Evolutionary conservation across 2,797 vertebrate genomes (phyloP).

Genomic region (Ctenopoma multispine): DNA sequence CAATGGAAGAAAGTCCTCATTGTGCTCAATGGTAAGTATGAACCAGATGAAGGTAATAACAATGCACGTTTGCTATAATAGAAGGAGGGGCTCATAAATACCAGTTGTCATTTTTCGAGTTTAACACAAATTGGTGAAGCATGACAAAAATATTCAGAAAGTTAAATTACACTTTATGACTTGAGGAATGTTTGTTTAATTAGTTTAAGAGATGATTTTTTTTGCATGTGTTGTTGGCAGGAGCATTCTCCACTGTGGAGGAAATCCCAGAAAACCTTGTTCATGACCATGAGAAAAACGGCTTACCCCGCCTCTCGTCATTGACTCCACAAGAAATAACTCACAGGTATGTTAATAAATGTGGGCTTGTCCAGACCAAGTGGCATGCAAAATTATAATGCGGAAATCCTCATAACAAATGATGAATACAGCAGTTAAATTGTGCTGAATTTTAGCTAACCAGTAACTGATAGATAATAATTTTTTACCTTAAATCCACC

Average conservation of each 20-base stretch:
- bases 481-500: not conserved
- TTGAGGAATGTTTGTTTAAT: not conserved
- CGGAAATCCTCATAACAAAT: not conserved
- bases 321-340: conserved; percentile 88
- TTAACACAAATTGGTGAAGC: not conserved
- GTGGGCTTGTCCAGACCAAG: not conserved
- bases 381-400: no score
- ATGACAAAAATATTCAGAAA: not conserved
- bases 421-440: not conserved
- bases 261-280: conserved; percentile 97
- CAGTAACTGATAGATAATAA: not conserved
- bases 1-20: conserved; percentile 99
- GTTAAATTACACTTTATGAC: not conserved
- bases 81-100: not conserved
- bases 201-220: not conserved
- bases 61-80: not conserved
- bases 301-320: conserved; percentile 94
- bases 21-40: conserved; percentile 91
- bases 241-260: conserved; percentile 91
- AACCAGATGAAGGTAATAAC: not conserved
- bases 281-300: conserved; percentile 96
- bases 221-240: conserved; percentile 77
- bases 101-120: not conserved
- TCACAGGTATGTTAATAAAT: conserved; percentile 84
- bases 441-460: not conserved